Base-by-base conservation (phyloP, 2,797 vertebrate species). In the Microctenopoma stevenorrisi region DNA sequence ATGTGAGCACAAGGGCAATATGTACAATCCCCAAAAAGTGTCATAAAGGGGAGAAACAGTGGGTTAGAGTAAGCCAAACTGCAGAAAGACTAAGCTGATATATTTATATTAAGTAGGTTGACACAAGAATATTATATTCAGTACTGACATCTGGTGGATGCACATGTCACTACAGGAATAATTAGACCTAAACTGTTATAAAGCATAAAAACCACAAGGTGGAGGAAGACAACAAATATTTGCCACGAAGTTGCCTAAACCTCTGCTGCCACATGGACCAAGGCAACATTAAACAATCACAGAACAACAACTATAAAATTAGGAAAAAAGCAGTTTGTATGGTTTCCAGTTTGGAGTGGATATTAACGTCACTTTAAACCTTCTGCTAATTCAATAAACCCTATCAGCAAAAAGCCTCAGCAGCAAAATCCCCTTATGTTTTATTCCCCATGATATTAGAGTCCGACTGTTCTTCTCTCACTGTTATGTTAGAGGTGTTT, bases 91-190 rank as follows among this genome's bases (percentile, higher is more conserved):
- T 0, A 1, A 15, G 4, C 12, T 43, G 5, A 16, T 47, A 16
- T 47, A 33, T 64, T 70, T 13, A 57, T 25, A 47, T 2, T 11
- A 4, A 44, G 10, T 4, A 3, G 16, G 50, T 4, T 33, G 1
- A 47, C 25, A 6, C 22, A 7, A 12, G 9, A 3, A 40, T 77
- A 69, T n/a, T 0, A 9, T 33, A 12, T 28, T 3, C 1, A 2
- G 1, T 50, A 26, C 52, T 72, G 87, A 35, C 85, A 73, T 40
- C 89, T 90, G 48, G 51, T 75, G 87, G 84, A 44, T 5, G 2
- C 1, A 38, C 0, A 1, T 7, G 53, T 2, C 11, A 82, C 26
- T 79, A 42, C 76, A 71, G 8, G 26, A 25, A 10, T 2, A 64
- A n/a, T n/a, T 18, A 18, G 4, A 3, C 8, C 3, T 15, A 2